Evolutionary conservation across 2,113 vertebrate genomes (phyloP).

Genomic region (Peromyscus californicus): DNA sequence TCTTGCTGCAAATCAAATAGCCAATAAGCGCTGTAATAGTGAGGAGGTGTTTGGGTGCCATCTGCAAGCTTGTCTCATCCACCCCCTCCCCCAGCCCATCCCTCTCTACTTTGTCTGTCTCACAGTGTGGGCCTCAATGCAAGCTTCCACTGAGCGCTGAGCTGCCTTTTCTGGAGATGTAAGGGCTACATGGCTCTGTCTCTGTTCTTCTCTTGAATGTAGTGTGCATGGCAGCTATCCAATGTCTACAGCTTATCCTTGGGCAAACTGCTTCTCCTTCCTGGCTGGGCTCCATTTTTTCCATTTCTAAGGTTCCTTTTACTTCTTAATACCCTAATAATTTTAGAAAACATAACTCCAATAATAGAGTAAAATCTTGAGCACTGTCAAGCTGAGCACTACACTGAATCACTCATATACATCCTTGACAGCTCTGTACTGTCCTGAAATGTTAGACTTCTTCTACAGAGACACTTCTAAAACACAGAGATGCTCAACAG

Average conservation of each 20-base stretch:
- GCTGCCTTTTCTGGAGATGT: neutral
- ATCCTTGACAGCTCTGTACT: neutral
- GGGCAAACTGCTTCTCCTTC: neutral
- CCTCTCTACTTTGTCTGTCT: neutral
- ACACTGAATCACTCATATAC: neutral
- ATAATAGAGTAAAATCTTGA: neutral
- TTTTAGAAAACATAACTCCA: conserved; percentile 14
- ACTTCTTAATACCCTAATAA: neutral
- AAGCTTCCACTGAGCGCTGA: neutral
- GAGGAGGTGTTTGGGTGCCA: neutral
- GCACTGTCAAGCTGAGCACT: neutral
- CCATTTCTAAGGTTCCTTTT: neutral
- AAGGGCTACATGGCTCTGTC: neutral
- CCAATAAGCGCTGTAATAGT: neutral
- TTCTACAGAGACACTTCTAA: neutral
- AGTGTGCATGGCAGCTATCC: neutral
- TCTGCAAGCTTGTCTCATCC: neutral
- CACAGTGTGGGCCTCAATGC: neutral
- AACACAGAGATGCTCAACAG: neutral
- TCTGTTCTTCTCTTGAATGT: neutral
- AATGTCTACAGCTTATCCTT: neutral
- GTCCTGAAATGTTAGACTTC: neutral
- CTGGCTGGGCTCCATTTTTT: neutral
- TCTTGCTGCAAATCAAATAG: neutral
- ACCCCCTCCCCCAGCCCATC: too few species aligned